Evolutionary conservation across 2,797 vertebrate species (phyloP).

Genomic region (Poecilia velifera): DNA sequence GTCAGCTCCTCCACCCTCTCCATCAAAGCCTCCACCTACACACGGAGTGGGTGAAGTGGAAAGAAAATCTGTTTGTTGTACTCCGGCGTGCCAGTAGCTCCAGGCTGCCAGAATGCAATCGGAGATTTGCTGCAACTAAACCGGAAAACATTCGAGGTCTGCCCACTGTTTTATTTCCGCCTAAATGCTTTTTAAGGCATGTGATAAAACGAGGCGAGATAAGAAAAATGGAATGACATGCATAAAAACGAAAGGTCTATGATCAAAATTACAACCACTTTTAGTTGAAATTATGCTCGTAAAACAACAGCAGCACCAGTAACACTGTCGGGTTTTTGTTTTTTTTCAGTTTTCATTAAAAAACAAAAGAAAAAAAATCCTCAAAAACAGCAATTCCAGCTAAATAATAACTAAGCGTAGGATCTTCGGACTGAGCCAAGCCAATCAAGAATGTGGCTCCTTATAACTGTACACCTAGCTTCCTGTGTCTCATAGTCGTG

Average conservation of each 20-base stretch:
- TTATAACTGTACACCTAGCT: constrained; percentile 16
- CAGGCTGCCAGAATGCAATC: background rate
- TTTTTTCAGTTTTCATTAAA: background rate
- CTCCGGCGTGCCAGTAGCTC: background rate
- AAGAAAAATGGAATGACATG: constrained; percentile 67
- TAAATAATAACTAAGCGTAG: constrained; percentile 35
- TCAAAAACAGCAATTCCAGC: constrained; percentile 37
- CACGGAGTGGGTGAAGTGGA: background rate
- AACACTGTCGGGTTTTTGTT: constrained; percentile 7
- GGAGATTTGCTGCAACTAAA: background rate
- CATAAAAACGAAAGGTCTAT: constrained; percentile 40
- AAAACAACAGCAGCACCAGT: constrained; percentile 32
- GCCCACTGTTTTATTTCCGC: background rate
- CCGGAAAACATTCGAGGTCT: background rate
- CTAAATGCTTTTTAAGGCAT: background rate
- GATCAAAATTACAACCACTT: constrained; percentile 17
- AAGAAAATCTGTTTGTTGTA: background rate
- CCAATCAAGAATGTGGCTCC: background rate
- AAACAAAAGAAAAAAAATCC: constrained; percentile 3
- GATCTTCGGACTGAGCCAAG: constrained; percentile 14
- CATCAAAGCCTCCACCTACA: constrained; percentile 88
- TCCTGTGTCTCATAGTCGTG: constrained; percentile 25
- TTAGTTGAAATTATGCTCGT: constrained; percentile 19
- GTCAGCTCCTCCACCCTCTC: constrained; percentile 88
- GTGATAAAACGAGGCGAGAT: constrained; percentile 39